A percentile compares a stretch with the other conserved stretches of the same genome.
Conservation (phyloP, 2,797 vertebrate species). For the Takifugu ocellatus region DNA sequence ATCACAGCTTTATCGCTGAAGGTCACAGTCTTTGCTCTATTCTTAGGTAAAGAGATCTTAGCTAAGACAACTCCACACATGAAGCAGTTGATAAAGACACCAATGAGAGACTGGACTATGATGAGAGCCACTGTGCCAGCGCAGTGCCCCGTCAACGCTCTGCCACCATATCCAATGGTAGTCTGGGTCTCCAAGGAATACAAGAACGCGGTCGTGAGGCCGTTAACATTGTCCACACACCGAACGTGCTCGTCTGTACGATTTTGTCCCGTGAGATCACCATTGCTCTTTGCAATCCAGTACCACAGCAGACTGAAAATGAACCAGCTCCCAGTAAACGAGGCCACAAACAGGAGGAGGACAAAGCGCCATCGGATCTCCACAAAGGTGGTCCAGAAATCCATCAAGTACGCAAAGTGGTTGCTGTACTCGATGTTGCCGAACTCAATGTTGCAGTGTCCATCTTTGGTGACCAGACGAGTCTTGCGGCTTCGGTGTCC, state of each 20-base stretch:
- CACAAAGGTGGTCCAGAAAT: slow-evolving; percentile 87
- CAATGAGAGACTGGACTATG: slow-evolving; percentile 85
- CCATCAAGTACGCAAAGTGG: slow-evolving; percentile 84
- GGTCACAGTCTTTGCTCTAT: slow-evolving; percentile 88
- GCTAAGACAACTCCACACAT: slow-evolving; percentile 92
- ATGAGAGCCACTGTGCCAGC: slow-evolving; percentile 84
- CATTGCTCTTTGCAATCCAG: slow-evolving; percentile 74
- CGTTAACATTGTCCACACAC: slow-evolving; percentile 86
- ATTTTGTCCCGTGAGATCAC: slow-evolving; percentile 69
- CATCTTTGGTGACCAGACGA: slow-evolving; percentile 92
- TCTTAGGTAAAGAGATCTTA: slow-evolving; percentile 91
- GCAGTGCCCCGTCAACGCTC: slow-evolving; percentile 86
- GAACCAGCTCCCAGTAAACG: slow-evolving; percentile 78
- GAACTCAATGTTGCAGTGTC: slow-evolving; percentile 94
- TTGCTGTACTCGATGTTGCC: slow-evolving; percentile 83
- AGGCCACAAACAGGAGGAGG: slow-evolving; percentile 66
- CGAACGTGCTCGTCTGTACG: slow-evolving; percentile 71
- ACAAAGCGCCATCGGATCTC: slow-evolving; percentile 79
- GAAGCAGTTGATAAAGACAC: slow-evolving; percentile 90
- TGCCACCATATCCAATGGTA: slow-evolving; percentile 90
- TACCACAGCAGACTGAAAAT: slow-evolving; percentile 78
- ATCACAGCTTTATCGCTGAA: slow-evolving; percentile 90
- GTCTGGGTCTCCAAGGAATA: slow-evolving; percentile 96
- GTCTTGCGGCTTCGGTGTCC: slow-evolving; percentile 68
- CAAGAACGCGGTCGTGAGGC: slow-evolving; percentile 89